Evolutionary conservation across 2,113 vertebrate genomes (phyloP), one percentile per base, ranked within the genome.

Genomic region (Leptobrachium leishanense): DNA sequence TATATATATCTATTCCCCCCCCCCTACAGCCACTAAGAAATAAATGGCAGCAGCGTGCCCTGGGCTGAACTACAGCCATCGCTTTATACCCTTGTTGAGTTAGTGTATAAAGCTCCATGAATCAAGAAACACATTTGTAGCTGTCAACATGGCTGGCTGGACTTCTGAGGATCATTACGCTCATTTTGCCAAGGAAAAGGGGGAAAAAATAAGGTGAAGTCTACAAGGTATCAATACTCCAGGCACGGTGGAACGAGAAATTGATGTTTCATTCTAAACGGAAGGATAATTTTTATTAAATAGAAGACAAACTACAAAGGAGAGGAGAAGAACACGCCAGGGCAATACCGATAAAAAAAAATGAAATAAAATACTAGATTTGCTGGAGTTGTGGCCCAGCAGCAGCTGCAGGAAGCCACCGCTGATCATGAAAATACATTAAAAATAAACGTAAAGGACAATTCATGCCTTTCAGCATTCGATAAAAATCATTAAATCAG

Each of bases 41-140:
- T 79, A 72, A 73, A 72, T 64, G 57, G 57, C 31, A 46, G 76
- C 68, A 39, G 2, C 5, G 13, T 41, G 74, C 74, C 76, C 68
- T 57, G 20, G 42, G 63, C 70, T 72, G 50, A 79, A 57, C 62
- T 50, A 43, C 71, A 65, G 62, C 31, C 70, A 39, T 55, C 70
- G 15, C 20, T 79, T 72, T 73, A 40, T 66, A 66, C 68, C 69
- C 68, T 43, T 20, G 69, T 63, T 55, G 46, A 66, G 77, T 50
- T 40, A 15, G 55, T 42, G 42, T 59, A 74, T 80, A 80, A 80
- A 74, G 71, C 70, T 68, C 46, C 71, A 80, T 80, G 77, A 80
- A 74, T 80, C 77, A 74, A 46, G 71, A 40, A 44, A 80, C 63
- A 68, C 70, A 43, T 80, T 20, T 65, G 77, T 1, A 59, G 15